These are phyloP conservation scores for Apostichopus californicus DNA, from an alignment of 35 echinoderm and acorn worm genomes.

Conservation along the genomic window DNA sequence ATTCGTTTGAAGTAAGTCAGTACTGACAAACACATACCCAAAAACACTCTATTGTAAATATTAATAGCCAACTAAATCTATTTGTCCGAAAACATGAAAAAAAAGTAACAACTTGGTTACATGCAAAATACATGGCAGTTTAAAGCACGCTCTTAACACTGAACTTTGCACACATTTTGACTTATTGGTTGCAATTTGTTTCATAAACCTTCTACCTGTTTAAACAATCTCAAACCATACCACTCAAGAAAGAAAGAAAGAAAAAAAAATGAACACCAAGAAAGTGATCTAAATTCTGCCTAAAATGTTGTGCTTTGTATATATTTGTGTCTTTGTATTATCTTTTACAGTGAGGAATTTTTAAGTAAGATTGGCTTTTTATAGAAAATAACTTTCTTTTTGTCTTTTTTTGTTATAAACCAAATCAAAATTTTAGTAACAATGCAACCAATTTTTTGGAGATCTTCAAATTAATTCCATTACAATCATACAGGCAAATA, in stretches of 20 bases:
- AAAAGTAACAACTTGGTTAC: conserved; percentile 53
- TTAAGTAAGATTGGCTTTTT: neutral
- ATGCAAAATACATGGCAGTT: conserved; percentile 58
- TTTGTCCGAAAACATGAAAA: conserved; percentile 22
- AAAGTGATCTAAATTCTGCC: neutral
- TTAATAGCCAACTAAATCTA: conserved; percentile 64
- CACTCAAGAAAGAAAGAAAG: neutral
- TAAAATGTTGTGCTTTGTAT: conserved; percentile 6
- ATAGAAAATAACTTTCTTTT: neutral
- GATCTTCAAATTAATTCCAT: neutral
- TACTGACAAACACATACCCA: conserved; percentile 67
- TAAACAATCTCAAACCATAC: neutral
- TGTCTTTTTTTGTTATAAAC: neutral
- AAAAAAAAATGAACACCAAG: neutral
- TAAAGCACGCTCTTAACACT: conserved; percentile 32
- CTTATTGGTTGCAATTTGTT: neutral
- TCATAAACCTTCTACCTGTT: conserved; percentile 2
- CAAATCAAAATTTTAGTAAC: neutral
- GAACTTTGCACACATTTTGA: conserved; percentile 50
- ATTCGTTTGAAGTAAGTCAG: conserved; percentile 48
- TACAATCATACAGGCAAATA: neutral
- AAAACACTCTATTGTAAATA: conserved; percentile 58
- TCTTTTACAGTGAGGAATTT: neutral
- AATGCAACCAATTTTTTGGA: neutral
- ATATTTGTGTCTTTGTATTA: neutral